These are phyloP conservation scores for Anoncus sp. DNA, from an alignment of 2,888 invertebrate species.

Conservation along the genomic window DNA sequence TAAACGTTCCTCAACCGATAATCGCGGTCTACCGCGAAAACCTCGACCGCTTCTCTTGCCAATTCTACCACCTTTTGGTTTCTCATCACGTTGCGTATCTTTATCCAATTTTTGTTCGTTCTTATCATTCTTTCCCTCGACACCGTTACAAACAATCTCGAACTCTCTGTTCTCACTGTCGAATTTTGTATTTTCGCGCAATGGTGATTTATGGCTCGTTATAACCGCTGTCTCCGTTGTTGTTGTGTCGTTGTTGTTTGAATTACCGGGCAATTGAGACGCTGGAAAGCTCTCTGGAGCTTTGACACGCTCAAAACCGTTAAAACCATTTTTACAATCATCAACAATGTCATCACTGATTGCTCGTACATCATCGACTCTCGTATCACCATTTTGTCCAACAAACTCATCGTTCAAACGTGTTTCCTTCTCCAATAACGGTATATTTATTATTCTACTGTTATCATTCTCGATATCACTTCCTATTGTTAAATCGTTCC, in stretches of 20 bases:
- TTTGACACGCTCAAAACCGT: conserved; percentile 53
- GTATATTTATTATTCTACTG: conserved; percentile 54
- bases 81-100: conserved; percentile 43
- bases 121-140: conserved; percentile 49
- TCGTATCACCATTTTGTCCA: conserved; percentile 11
- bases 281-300: conserved; percentile 57
- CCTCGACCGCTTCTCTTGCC: conserved; percentile 66
- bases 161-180: conserved; percentile 21
- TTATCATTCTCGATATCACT: conserved; percentile 36
- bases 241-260: conserved; percentile 16
- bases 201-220: conserved; percentile 5
- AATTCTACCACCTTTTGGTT: conserved; percentile 65
- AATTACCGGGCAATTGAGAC: conserved; percentile 54
- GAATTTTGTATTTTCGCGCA: conserved; percentile 33
- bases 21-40: conserved; percentile 77
- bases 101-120: conserved; percentile 54
- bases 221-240: background rate
- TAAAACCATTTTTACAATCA: conserved; percentile 58
- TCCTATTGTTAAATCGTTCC: conserved; percentile 44
- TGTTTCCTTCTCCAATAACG: conserved; percentile 55
- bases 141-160: conserved; percentile 64
- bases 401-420: conserved; percentile 26
- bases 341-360: conserved; percentile 17
- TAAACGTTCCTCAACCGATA: conserved; percentile 85
- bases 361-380: conserved; percentile 2